Conservation (phyloP, 2,888 invertebrate genomes). For the Tachina lurida region DNA sequence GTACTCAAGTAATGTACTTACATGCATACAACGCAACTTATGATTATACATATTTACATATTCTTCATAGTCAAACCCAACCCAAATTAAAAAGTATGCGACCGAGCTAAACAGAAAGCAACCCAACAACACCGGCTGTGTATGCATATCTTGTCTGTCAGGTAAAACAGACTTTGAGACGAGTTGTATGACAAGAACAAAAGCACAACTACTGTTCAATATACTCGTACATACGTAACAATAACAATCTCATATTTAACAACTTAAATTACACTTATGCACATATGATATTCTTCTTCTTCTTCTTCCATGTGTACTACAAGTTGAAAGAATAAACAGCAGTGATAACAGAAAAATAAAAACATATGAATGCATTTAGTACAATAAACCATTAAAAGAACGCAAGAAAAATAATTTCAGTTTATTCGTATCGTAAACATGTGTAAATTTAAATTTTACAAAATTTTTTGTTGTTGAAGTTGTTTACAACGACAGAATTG, state of each 20-base stretch:
- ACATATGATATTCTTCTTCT: slow-evolving; percentile 37
- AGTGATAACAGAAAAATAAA: slow-evolving; percentile 15
- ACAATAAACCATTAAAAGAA: slow-evolving; percentile 31
- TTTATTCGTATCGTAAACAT: slow-evolving; percentile 64
- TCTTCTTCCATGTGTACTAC: slow-evolving; percentile 1
- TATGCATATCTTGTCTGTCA: slow-evolving; percentile 43
- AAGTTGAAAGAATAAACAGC: not conserved
- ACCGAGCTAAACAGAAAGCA: slow-evolving; percentile 47
- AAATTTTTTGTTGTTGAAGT: slow-evolving; percentile 36
- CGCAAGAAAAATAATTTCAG: slow-evolving; percentile 41
- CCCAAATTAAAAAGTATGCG: slow-evolving; percentile 67
- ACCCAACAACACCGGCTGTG: slow-evolving; percentile 22
- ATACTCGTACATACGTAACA: not conserved
- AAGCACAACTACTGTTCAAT: slow-evolving; percentile 6
- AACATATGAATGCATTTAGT: not conserved
- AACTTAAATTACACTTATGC: slow-evolving; percentile 58
- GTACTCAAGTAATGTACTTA: slow-evolving; percentile 36
- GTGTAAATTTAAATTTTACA: slow-evolving; percentile 64
- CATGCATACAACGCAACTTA: slow-evolving; percentile 22
- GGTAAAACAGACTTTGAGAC: slow-evolving; percentile 54
- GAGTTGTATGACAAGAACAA: slow-evolving; percentile 39
- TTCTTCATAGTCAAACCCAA: slow-evolving; percentile 62
- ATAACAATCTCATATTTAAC: slow-evolving; percentile 63
- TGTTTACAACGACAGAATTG: slow-evolving; percentile 27
- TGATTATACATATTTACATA: slow-evolving; percentile 27